Conservation (phyloP, 2,113 vertebrate genomes). For the Lontra canadensis region DNA sequence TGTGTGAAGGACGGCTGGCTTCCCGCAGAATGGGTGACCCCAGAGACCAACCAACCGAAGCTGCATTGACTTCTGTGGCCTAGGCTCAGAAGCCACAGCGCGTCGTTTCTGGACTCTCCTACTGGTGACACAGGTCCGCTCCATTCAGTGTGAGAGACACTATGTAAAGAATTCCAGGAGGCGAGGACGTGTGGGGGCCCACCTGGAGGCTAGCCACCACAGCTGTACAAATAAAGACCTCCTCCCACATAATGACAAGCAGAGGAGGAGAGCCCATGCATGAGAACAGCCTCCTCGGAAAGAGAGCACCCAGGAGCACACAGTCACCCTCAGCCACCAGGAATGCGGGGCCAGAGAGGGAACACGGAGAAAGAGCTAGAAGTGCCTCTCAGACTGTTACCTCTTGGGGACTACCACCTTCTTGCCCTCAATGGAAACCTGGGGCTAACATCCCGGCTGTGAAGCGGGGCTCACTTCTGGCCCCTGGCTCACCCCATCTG, state of each 20-base stretch:
- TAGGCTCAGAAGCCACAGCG: background rate
- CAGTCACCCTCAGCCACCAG: background rate
- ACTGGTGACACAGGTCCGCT: background rate
- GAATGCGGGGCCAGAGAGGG: background rate
- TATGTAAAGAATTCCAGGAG: background rate
- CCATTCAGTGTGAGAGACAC: background rate
- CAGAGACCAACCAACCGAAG: background rate
- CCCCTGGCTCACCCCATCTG: background rate
- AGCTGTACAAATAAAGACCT: background rate
- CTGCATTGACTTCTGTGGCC: background rate
- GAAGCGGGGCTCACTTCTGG: background rate
- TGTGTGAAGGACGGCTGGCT: background rate
- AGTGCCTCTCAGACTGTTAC: background rate
- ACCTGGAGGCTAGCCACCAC: background rate
- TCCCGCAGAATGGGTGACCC: background rate
- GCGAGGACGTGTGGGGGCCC: fast-evolving
- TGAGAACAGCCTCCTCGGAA: background rate
- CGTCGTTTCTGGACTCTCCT: background rate
- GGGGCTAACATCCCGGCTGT: background rate
- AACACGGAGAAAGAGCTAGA: background rate
- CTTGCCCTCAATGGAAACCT: background rate
- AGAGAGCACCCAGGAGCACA: background rate
- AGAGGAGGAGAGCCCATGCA: background rate
- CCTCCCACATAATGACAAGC: background rate
- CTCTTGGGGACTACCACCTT: no score